Conservation (phyloP, 2,888 invertebrate species). For the Gonocerus acuteangulatus region DNA sequence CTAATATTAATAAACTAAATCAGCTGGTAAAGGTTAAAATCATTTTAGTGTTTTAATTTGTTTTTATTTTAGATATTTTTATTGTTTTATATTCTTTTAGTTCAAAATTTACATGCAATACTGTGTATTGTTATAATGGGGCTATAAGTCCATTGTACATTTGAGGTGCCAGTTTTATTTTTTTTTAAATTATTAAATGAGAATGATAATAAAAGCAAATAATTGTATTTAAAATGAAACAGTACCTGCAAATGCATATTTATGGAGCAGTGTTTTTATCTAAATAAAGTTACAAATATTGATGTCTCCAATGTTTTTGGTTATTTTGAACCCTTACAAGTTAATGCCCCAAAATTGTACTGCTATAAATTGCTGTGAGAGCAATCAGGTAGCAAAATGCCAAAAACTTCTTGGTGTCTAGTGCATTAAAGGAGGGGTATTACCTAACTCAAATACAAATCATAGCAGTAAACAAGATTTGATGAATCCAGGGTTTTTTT, state of each 20-base stretch:
- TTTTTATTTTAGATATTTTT: constrained; percentile 17
- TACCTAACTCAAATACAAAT: too few species aligned
- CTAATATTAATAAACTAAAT: constrained; percentile 19
- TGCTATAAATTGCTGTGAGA: too few species aligned
- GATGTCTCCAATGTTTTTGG: not conserved
- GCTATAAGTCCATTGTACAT: constrained; percentile 17
- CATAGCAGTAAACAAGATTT: too few species aligned
- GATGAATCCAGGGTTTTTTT: too few species aligned
- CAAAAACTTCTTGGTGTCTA: too few species aligned
- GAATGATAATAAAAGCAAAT: not conserved
- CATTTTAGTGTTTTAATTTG: not conserved
- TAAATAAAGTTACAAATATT: not conserved
- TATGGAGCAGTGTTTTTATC: not conserved
- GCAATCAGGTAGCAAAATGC: too few species aligned
- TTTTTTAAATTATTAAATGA: constrained; percentile 1
- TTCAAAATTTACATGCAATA: constrained; percentile 10
- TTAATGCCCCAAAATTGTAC: too few species aligned
- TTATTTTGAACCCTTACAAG: not conserved
- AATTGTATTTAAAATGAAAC: not conserved
- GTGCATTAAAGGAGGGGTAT: too few species aligned
- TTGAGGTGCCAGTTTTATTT: constrained; percentile 17
- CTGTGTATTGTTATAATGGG: constrained; percentile 21
- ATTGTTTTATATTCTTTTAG: constrained; percentile 5
- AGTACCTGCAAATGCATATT: not conserved
- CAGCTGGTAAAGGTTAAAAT: constrained; percentile 16